phyloP scores from a whole-genome alignment of 2,888 invertebrate species.

The Apamea sordens region DNA sequence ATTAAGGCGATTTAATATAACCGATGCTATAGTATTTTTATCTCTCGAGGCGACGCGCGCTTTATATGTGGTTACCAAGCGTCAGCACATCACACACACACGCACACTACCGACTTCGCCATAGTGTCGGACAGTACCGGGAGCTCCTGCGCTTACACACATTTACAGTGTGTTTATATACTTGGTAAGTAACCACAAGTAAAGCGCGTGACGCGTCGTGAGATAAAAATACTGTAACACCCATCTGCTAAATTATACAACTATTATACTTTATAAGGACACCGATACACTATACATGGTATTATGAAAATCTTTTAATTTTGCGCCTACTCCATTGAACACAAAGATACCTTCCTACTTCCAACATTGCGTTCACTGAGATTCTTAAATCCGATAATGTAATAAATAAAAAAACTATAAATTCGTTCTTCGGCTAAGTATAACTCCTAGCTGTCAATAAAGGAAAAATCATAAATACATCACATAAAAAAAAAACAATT shows the following conservation, averaged over 20 bases:
- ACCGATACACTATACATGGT: constrained; percentile 55
- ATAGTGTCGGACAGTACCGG: background rate
- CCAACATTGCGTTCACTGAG: constrained; percentile 51
- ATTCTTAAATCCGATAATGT: constrained; percentile 58
- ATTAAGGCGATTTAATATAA: constrained; percentile 58
- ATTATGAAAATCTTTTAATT: constrained; percentile 49
- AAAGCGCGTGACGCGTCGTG: background rate
- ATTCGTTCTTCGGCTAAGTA: constrained; percentile 65
- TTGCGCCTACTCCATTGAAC: constrained; percentile 50
- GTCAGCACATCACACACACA: background rate
- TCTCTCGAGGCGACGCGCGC: background rate
- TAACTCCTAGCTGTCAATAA: constrained; percentile 58
- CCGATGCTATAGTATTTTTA: constrained; percentile 25
- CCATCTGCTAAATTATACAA: constrained; percentile 53
- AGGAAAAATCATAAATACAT: constrained; percentile 38
- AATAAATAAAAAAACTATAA: constrained; percentile 67
- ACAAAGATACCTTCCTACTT: constrained; percentile 31
- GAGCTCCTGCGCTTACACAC: background rate
- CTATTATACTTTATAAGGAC: constrained; percentile 47
- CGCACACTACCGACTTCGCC: no score
- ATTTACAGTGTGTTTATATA: background rate
- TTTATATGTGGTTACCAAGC: background rate
- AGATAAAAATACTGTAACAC: constrained; percentile 2
- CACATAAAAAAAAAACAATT: constrained; percentile 36
- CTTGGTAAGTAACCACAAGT: background rate